Evolutionary conservation across 1,140 invertebrate genomes (phyloP).

Genomic region (Drosophila repletoides): DNA sequence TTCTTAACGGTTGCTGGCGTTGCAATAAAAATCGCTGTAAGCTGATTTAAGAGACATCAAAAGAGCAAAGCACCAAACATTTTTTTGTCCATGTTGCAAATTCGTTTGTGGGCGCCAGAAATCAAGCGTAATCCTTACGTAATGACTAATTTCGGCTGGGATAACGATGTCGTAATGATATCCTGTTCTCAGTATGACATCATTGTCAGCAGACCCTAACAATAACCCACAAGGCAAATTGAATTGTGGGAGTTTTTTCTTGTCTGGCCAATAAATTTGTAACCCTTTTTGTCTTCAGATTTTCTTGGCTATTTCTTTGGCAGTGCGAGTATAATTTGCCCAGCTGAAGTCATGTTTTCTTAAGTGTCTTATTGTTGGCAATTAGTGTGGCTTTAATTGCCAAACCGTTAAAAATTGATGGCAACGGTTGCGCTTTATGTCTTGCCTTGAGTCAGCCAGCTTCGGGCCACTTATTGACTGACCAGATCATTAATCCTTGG

Average conservation of each 20-base stretch:
- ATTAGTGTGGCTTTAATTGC: conserved; percentile 66
- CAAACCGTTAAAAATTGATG: conserved; percentile 49
- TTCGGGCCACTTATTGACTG: conserved; percentile 32
- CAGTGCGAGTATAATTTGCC: conserved; percentile 3
- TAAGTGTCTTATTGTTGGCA: conserved; percentile 68
- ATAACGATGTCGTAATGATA: conserved; percentile 42
- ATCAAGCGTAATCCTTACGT: conserved; percentile 24
- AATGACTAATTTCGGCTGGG: conserved; percentile 32
- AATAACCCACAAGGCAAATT: conserved; percentile 15
- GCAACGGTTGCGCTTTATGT: conserved; percentile 65
- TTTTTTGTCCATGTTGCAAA: conserved; percentile 38
- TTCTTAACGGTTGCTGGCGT: conserved; percentile 19
- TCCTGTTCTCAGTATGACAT: conserved; percentile 31
- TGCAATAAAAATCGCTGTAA: conserved; percentile 36
- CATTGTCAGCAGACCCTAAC: conserved; percentile 16
- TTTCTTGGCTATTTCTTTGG: background rate
- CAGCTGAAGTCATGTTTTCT: conserved; percentile 50
- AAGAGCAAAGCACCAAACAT: conserved; percentile 20
- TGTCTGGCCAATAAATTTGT: conserved; percentile 16
- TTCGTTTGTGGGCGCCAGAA: conserved; percentile 22
- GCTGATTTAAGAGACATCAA: conserved; percentile 52
- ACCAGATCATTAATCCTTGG: conserved; percentile 66
- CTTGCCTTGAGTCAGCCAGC: background rate
- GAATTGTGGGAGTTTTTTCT: conserved; percentile 16
- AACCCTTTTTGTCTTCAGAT: conserved; percentile 28